phyloP scores from a whole-genome alignment of 2,113 vertebrate species.

The Atrichornis clamosus region DNA sequence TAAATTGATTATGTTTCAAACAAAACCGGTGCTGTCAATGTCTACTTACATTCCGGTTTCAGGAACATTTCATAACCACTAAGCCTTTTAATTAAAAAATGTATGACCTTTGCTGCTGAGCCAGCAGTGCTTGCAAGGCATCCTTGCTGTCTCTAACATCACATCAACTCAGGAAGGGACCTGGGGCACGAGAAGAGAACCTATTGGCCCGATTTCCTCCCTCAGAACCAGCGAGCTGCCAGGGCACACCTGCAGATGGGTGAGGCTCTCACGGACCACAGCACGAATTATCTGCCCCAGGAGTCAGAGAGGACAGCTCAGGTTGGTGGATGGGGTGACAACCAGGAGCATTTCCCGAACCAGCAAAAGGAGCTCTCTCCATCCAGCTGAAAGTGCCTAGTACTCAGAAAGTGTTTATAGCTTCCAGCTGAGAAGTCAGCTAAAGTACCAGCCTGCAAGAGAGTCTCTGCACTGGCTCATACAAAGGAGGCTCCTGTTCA shows the following conservation, averaged over 20 bases:
- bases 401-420: neutral
- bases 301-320: neutral
- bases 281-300: neutral
- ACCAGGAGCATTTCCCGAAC: neutral
- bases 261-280: neutral
- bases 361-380: neutral
- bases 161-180: neutral
- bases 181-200: neutral
- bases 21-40: neutral
- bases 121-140: neutral
- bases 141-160: neutral
- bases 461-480: neutral
- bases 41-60: neutral
- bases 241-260: neutral
- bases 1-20: neutral
- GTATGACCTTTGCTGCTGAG: neutral
- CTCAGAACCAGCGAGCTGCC: neutral
- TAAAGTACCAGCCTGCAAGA: neutral
- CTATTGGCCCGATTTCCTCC: rapidly evolving
- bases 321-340: neutral
- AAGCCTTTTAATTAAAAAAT: neutral
- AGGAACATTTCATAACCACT: neutral
- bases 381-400: neutral
- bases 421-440: neutral
- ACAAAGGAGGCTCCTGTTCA: neutral